Evolutionary conservation across 2,888 invertebrate genomes (phyloP), one percentile per base, ranked within the genome.

Genomic region (Ellobium chinense): DNA sequence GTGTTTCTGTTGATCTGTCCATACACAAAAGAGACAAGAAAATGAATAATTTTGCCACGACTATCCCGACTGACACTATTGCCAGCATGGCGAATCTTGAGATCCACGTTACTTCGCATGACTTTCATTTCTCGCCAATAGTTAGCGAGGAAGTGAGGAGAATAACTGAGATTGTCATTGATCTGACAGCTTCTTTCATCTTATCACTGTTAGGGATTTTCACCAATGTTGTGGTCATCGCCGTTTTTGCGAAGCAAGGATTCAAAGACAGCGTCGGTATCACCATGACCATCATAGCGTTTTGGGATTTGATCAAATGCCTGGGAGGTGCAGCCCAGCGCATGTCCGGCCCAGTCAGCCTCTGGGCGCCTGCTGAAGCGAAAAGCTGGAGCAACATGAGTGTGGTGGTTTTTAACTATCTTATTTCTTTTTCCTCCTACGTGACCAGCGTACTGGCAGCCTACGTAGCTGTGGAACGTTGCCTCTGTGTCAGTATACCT

Each of bases 281-380:
- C 27, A 37, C 68, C n/a, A 68, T 68, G 68, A 68, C 68, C 3
- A 68, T 37, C 39, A 68, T 68, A 21, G 24, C 68, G 14, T 14
- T 68, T n/a, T 68, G 68, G 68, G 68, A 68, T 39, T 68, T 68
- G 39, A 36, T 68, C n/a, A 68, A 68, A 37, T 37, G 68, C n/a
- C 21, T 68, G 36, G n/a, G 37, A 36, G 68, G 68, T 9, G 68
- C 24, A 3, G 21, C 37, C 37, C 68, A 68, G 39, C 4, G 68
- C 4, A 36, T 68, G 39, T 36, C 68, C 2, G 68, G 68, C 21
- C 68, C 68, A 36, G 37, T 68, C 39, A 39, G 24, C 27, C 39
- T 68, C 12, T 68, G 37, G 68, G 7, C 14, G 4, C 14, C 36
- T 7, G 18, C 39, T 5, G n/a, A 37, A 12, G 68, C 68, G 3